Conservation (phyloP, 2,888 invertebrate genomes). For the Watsonalla cultraria region DNA sequence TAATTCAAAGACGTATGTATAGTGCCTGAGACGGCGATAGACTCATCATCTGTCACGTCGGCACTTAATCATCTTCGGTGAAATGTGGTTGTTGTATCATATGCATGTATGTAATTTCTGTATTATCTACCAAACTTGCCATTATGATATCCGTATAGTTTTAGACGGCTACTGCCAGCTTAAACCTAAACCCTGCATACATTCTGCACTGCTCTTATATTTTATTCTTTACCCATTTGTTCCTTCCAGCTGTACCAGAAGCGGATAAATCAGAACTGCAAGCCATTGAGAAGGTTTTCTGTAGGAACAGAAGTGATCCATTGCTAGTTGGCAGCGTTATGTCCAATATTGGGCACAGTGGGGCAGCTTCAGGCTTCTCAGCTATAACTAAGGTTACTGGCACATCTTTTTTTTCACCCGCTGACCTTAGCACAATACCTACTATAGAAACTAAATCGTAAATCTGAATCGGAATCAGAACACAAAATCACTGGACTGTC, state of each 20-base stretch:
- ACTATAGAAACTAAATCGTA: background rate
- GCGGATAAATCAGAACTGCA: slow-evolving; percentile 83
- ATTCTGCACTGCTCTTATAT: background rate
- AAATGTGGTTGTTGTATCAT: no score
- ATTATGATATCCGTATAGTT: background rate
- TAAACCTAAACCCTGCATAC: background rate
- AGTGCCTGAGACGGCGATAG: no score
- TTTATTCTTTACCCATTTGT: background rate
- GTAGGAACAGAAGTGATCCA: slow-evolving; percentile 72
- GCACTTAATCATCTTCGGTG: no score
- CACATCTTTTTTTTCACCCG: no score
- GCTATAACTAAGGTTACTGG: slow-evolving; percentile 75
- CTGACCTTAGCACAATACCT: no score
- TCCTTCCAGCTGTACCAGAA: slow-evolving; percentile 56
- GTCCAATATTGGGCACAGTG: slow-evolving; percentile 68
- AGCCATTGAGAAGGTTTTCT: slow-evolving; percentile 78
- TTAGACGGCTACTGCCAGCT: background rate
- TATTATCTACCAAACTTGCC: no score
- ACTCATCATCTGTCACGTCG: no score
- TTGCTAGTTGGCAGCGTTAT: slow-evolving; percentile 77
- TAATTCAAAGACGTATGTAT: no score
- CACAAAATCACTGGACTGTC: background rate
- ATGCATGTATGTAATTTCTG: no score
- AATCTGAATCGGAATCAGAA: no score
- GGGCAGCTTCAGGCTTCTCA: slow-evolving; percentile 69